Evolutionary conservation across 2,797 vertebrate genomes (phyloP).

Genomic region (Phrynocephalus vlangalii): DNA sequence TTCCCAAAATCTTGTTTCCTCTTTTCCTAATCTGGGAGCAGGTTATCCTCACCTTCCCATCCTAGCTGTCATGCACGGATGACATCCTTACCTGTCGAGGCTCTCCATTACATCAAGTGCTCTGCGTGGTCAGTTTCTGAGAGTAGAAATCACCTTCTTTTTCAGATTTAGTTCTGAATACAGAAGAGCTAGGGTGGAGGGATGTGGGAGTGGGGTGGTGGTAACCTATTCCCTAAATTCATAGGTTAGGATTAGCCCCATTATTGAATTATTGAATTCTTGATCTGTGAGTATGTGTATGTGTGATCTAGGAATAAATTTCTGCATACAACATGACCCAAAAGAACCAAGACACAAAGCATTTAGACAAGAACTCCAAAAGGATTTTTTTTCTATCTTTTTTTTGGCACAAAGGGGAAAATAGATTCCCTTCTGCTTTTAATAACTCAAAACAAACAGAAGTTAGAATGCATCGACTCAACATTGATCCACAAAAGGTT

Average conservation of each 20-base stretch:
- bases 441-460: conserved; percentile 72
- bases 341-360: conserved; percentile 66
- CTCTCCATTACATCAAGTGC: too few species aligned
- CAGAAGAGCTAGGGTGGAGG: too few species aligned
- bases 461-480: conserved; percentile 66
- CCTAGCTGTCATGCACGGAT: too few species aligned
- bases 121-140: too few species aligned
- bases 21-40: too few species aligned
- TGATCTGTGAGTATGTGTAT: neutral
- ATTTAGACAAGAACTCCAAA: conserved; percentile 62
- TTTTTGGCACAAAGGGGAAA: conserved; percentile 53
- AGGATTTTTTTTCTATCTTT: conserved; percentile 44
- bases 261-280: too few species aligned
- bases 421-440: conserved; percentile 61
- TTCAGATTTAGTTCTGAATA: too few species aligned
- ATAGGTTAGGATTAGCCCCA: neutral
- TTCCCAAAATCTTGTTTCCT: too few species aligned
- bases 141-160: too few species aligned
- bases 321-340: conserved; percentile 11
- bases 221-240: neutral
- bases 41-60: too few species aligned
- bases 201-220: too few species aligned
- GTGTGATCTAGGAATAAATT: neutral
- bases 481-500: conserved; percentile 58
- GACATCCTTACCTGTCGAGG: too few species aligned